Evolutionary conservation across 2,797 vertebrate species (phyloP).

Genomic region (Sebastes jordani): DNA sequence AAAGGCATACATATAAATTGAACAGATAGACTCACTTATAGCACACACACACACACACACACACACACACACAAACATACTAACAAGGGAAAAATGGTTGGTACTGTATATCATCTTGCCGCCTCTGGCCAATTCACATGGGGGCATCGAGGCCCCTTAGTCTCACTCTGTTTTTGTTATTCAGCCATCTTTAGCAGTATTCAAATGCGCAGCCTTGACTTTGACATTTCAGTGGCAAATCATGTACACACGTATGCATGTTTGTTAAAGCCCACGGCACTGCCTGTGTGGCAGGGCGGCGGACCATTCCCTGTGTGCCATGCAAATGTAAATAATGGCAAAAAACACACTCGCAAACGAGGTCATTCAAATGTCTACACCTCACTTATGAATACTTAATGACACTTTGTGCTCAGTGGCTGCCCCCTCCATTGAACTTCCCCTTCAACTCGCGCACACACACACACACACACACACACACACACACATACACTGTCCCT

Average conservation of each 20-base stretch:
- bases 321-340: constrained; percentile 82
- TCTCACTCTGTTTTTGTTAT: constrained; percentile 74
- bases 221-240: constrained; percentile 79
- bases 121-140: constrained; percentile 66
- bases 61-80: constrained; percentile 14
- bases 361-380: constrained; percentile 80
- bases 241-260: constrained; percentile 72
- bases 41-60: constrained; percentile 12
- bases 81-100: constrained; percentile 56
- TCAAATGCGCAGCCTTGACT: constrained; percentile 85
- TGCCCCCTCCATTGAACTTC: constrained; percentile 54
- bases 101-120: constrained; percentile 59
- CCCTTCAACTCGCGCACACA: constrained; percentile 8
- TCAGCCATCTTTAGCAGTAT: constrained; percentile 80
- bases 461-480: background rate
- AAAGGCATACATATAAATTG: constrained; percentile 16
- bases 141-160: constrained; percentile 65
- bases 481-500: background rate
- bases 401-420: constrained; percentile 70
- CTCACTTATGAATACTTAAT: constrained; percentile 85
- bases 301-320: constrained; percentile 72
- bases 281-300: constrained; percentile 71
- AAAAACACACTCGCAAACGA: constrained; percentile 77
- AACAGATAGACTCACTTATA: constrained; percentile 24
- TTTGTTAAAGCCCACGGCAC: constrained; percentile 77